A percentile compares a stretch with the other conserved stretches of the same genome.
These are phyloP conservation scores for Philereme transversata DNA, from an alignment of 2,888 invertebrate species.

Conservation along the genomic window DNA sequence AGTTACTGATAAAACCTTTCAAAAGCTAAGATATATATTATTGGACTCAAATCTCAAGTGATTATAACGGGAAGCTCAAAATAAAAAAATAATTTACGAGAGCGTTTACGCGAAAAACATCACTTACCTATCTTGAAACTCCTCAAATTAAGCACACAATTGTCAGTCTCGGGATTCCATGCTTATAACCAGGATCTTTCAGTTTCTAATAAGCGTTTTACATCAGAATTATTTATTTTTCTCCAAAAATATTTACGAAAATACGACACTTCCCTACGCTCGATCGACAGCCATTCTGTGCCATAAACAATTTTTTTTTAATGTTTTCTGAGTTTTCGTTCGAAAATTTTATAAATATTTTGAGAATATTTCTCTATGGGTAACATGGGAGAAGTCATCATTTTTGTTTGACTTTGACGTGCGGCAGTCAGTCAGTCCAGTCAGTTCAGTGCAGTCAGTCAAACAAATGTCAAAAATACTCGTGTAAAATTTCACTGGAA, in stretches of 20 bases:
- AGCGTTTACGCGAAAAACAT: slow-evolving; percentile 49
- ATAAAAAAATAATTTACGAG: slow-evolving; percentile 50
- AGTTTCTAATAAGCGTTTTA: slow-evolving; percentile 47
- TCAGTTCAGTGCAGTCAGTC: too few species aligned
- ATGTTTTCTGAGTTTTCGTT: slow-evolving; percentile 5
- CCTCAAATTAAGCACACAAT: slow-evolving; percentile 53
- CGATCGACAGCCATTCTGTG: slow-evolving; percentile 71
- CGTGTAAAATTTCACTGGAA: too few species aligned
- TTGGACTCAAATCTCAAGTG: slow-evolving; percentile 14
- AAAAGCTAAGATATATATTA: slow-evolving; percentile 6
- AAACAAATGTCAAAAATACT: too few species aligned
- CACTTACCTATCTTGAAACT: slow-evolving; percentile 66
- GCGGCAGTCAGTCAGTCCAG: too few species aligned
- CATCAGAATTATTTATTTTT: slow-evolving; percentile 58
- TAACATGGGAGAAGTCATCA: not conserved
- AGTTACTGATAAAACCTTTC: slow-evolving; percentile 17
- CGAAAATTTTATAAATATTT: not conserved
- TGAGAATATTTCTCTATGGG: slow-evolving; percentile 8
- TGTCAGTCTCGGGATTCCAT: slow-evolving; percentile 71
- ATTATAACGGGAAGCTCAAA: slow-evolving; percentile 42
- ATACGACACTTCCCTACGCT: slow-evolving; percentile 61
- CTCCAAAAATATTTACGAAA: slow-evolving; percentile 58
- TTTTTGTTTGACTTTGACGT: too few species aligned
- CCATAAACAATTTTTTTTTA: slow-evolving; percentile 43
- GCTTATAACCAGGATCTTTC: slow-evolving; percentile 46